Conservation (phyloP, 2,113 vertebrate species). For the Sorex araneus region DNA sequence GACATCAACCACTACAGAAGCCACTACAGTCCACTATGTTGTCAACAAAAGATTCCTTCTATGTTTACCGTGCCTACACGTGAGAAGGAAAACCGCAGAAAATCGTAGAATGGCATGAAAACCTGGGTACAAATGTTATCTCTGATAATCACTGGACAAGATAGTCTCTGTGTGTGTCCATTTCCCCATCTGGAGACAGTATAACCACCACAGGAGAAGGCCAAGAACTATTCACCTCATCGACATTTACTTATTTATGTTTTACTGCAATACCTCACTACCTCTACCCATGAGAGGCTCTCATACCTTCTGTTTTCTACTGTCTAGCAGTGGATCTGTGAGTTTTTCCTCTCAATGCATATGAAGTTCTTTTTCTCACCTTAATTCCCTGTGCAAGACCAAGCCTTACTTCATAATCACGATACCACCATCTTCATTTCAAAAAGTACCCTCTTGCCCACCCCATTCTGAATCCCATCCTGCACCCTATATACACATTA, state of each 20-base stretch:
- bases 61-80: no score
- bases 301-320: background rate
- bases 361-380: background rate
- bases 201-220: background rate
- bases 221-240: background rate
- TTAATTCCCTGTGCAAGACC: background rate
- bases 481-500: background rate
- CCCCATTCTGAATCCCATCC: background rate
- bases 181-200: background rate
- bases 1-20: background rate
- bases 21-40: background rate
- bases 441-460: background rate
- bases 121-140: background rate
- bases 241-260: no score
- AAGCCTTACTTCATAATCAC: background rate
- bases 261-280: fast-evolving
- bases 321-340: background rate
- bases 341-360: background rate
- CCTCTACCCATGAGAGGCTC: background rate
- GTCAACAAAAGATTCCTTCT: background rate
- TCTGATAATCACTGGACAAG: background rate
- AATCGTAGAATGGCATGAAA: background rate
- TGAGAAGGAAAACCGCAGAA: background rate
- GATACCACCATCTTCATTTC: background rate
- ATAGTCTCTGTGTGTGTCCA: background rate